Evolutionary conservation across 2,797 vertebrate genomes (phyloP), one percentile per base, ranked within the genome.

Genomic region (Sarcoramphus papa): DNA sequence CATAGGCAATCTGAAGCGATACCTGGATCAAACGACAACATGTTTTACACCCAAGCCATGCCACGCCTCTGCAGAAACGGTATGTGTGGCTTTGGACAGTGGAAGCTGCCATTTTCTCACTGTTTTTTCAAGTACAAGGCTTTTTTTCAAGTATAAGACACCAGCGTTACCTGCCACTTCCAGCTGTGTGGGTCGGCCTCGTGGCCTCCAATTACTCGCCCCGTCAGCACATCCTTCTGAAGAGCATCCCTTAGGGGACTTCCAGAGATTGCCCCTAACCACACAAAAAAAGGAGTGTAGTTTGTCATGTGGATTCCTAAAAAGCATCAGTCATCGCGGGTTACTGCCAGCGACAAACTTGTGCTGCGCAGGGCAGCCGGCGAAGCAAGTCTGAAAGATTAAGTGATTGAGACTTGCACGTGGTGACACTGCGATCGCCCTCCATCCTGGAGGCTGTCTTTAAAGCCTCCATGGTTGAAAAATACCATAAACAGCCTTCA

Each of bases 91-190:
- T 81, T 65, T n/a, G 43, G 50, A 17, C 23, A 43, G 24, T 3
- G 9, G 25, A 59, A 60, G 28, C 6, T 90, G 14, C 13, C 9
- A 4, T 69, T 84, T 64, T 60, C n/a, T 53, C 35, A 14, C 23
- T 9, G 3, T 5, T n/a, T 59, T 75, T 40, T 33, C 21, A 21
- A 19, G 27, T 21, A 8, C 17, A 64, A 50, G 19, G 8, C 1
- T 68, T 74, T 64, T 51, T 56, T 56, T 10, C 28, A 69, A 81
- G 13, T n/a, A 1, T 9, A 72, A 60, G 20, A 37, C 19, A 33
- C 6, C 40, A 80, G 33, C 33, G 30, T 43, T 85, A 93, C 94
- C 92, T 96, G 92, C 80, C 95, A 95, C 35, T 92, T 96, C 73
- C 95, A 97, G 75, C 63, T 56, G 60, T 94, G 74, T 19, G 43